Evolutionary conservation across 64 coral and sea anemone genomes (phyloP), one percentile per base, ranked within the genome.

Genomic region (Dendronephthya gigantea): DNA sequence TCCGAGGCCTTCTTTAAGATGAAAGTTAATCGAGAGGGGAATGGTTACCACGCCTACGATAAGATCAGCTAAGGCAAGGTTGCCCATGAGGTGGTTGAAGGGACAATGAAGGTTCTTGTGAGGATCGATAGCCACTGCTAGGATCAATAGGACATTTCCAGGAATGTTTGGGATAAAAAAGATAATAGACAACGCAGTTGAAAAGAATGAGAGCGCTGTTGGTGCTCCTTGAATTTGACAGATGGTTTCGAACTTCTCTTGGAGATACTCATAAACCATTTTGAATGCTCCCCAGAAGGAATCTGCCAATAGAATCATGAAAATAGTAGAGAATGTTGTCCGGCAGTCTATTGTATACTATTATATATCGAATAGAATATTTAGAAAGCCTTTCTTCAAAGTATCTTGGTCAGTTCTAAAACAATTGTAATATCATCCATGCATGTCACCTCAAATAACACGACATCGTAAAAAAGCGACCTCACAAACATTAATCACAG

Each of bases 111-210:
- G 89, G 17, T 97, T 91, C 90, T 66, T 97, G 89, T 97, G 90
- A 1, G 94, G 94, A 87, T 97, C 94, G 12, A 97, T 88, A 58
- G 93, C 89, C 4, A 97, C 92, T 9, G 94, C 94, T 16, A 97
- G 55, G 75, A 97, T 91, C 14, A 97, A 91, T 28, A 97, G 81
- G 35, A 97, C 50, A 52, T 97, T 97, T 23, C 94, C 94, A 39
- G 91, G 94, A n/a, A 97, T 83, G 4, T 91, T 97, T 37, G 93
- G 58, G 10, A 93, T 56, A 76, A 88, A 83, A 14, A 97, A 81
- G 13, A 97, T 29, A 17, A 83, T 90, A 45, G 89, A 89, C 16
- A 97, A 50, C 23, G 79, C 83, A 8, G 83, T 87, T 15, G 94
- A 91, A 14, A 87, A 85, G 34, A 93, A 97, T 28, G 94, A 88